These are phyloP conservation scores for Odontomyia ornata DNA, from an alignment of 2,888 invertebrate species.

Conservation along the genomic window DNA sequence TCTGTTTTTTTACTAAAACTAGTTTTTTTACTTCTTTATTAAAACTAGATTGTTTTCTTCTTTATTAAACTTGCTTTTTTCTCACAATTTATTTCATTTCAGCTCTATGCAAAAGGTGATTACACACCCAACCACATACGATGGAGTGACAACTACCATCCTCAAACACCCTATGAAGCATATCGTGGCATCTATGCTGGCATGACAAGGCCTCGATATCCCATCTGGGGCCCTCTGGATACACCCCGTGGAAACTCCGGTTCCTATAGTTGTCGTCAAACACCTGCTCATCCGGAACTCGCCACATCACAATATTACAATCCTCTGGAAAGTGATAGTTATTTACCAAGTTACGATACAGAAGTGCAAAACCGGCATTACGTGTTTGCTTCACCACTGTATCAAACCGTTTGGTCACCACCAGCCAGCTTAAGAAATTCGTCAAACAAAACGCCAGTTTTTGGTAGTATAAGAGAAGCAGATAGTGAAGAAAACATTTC, in stretches of 20 bases:
- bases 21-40: too few species aligned
- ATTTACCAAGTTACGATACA: constrained; percentile 63
- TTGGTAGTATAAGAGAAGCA: constrained; percentile 60
- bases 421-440: constrained; percentile 62
- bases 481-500: constrained; percentile 60
- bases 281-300: constrained; percentile 60
- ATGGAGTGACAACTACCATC: constrained; percentile 73
- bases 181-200: constrained; percentile 68
- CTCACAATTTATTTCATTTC: too few species aligned
- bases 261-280: constrained; percentile 64
- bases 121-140: constrained; percentile 71
- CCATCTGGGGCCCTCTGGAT: constrained; percentile 51
- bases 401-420: constrained; percentile 64
- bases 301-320: constrained; percentile 63
- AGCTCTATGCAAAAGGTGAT: constrained; percentile 71
- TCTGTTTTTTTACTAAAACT: too few species aligned
- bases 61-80: too few species aligned
- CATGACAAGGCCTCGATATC: constrained; percentile 61
- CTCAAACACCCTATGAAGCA: constrained; percentile 71
- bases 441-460: constrained; percentile 61
- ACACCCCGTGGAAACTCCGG: constrained; percentile 58
- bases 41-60: too few species aligned
- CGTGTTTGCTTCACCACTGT: constrained; percentile 63
- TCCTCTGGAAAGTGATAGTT: constrained; percentile 63
- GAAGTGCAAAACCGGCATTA: constrained; percentile 63